Conservation (phyloP, 23 tunicate species). For the Trididemnum nubilum region DNA sequence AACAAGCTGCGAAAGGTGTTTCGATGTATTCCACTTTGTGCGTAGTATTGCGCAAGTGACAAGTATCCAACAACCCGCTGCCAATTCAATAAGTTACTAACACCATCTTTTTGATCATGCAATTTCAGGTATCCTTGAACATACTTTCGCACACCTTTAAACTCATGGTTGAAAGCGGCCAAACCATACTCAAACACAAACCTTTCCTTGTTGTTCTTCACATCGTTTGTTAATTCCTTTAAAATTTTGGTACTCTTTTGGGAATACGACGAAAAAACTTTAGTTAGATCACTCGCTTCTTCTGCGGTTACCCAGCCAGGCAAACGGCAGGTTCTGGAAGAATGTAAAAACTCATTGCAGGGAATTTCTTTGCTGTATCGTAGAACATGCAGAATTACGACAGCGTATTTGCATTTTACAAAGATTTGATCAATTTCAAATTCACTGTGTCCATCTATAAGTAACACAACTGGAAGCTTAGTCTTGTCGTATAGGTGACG, state of each 20-base stretch:
- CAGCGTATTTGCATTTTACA: conserved; percentile 35
- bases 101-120: background rate
- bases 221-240: background rate
- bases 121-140: conserved; percentile 42
- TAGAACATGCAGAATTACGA: conserved; percentile 67
- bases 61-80: conserved; percentile 43
- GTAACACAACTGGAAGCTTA: conserved; percentile 49
- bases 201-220: background rate
- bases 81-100: conserved; percentile 19
- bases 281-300: conserved; percentile 23
- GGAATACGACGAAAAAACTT: conserved; percentile 28
- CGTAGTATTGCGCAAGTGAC: conserved; percentile 44
- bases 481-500: conserved; percentile 28
- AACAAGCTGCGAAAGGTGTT: conserved; percentile 34
- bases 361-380: conserved; percentile 22
- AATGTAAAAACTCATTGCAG: too few species aligned
- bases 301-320: conserved; percentile 13
- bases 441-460: conserved; percentile 58
- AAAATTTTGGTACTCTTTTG: background rate
- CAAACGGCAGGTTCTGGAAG: too few species aligned
- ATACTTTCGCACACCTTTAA: conserved; percentile 36
- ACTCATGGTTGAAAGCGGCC: conserved; percentile 49
- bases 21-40: conserved; percentile 44
- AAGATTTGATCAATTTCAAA: conserved; percentile 44
- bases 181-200: conserved; percentile 56